Conservation (phyloP, 2,113 vertebrate species). For the Enhydra lutris region DNA sequence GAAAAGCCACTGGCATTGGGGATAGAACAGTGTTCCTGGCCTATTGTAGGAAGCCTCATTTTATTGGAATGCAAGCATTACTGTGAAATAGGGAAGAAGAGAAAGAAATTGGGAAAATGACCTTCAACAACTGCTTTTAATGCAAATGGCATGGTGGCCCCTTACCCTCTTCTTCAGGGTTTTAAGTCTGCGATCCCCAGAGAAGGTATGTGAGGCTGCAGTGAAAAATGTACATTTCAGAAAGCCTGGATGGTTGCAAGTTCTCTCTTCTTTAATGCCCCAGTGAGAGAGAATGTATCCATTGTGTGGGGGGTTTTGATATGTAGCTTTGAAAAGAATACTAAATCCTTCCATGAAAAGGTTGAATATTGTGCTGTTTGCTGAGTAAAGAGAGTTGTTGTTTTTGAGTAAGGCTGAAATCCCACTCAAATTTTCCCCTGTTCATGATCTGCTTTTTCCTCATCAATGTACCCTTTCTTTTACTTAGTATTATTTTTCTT, state of each 20-base stretch:
- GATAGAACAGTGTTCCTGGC: conserved; percentile 64
- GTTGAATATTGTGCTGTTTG: conserved; percentile 76
- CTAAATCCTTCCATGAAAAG: conserved; percentile 76
- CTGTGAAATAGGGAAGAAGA: conserved; percentile 67
- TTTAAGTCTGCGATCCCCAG: conserved; percentile 78
- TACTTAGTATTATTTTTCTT: not conserved
- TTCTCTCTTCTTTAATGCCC: conserved; percentile 79
- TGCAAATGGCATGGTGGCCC: conserved; percentile 79
- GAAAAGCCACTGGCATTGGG: conserved; percentile 62
- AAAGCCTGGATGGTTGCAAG: conserved; percentile 71
- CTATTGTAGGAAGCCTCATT: conserved; percentile 64
- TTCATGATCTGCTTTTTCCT: conserved; percentile 68
- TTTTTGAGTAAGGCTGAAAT: conserved; percentile 79
- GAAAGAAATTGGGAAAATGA: conserved; percentile 68
- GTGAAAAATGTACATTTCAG: conserved; percentile 81
- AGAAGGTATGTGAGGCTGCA: conserved; percentile 77
- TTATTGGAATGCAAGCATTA: conserved; percentile 78
- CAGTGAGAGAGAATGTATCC: conserved; percentile 79
- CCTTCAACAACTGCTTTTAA: conserved; percentile 81
- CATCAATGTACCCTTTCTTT: not conserved
- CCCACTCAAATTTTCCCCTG: conserved; percentile 69
- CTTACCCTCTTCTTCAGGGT: conserved; percentile 78
- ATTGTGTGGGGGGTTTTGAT: conserved; percentile 83
- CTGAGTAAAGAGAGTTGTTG: conserved; percentile 71
- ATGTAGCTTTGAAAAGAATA: conserved; percentile 83